Evolutionary conservation across 2,888 invertebrate genomes (phyloP), one percentile per base, ranked within the genome.

Genomic region (Polylopha cassiicola): DNA sequence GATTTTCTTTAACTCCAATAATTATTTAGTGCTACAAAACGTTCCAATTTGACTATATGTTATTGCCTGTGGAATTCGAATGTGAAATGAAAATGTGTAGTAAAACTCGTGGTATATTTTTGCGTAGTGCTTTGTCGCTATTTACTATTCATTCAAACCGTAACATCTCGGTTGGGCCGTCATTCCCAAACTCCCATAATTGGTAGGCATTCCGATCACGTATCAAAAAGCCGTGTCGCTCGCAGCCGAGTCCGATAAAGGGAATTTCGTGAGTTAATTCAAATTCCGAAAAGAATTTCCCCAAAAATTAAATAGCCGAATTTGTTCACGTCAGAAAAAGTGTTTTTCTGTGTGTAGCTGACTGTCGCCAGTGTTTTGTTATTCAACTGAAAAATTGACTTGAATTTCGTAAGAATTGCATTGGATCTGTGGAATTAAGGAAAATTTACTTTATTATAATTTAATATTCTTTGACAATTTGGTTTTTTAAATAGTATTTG

Each of bases 121-220:
- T n/a, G n/a, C n/a, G n/a, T 18, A 5, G 4, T 18, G 4, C 7
- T 18, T 18, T 18, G 4, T 7, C 27, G 13, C 37, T 37, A 24
- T 36, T 24, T 30, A 13, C 24, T 24, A 9, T 13, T 42, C 27
- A 31, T 27, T 42, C 7, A 22, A 22, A 16, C 36, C 36, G 20
- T 20, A 32, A 18, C 23, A 16, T 22, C 17, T 18, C 24, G 4
- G 27, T 5, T 10, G 31, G 20, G 26, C 24, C 31, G 22, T 22
- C 37, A 32, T 27, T 36, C 37, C 41, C 27, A 57, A 71, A 61
- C 65, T 53, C 41, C 58, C 55, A 60, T 72, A 73, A 74, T 74
- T 77, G 70, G 58, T 51, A 45, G 61, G 58, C 47, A 78, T 77
- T 78, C 78, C 53, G 68, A 76, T 75, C 79, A 79, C 79, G 79